Conservation (phyloP, 2,797 vertebrate genomes). For the Spinus olivaceus region DNA sequence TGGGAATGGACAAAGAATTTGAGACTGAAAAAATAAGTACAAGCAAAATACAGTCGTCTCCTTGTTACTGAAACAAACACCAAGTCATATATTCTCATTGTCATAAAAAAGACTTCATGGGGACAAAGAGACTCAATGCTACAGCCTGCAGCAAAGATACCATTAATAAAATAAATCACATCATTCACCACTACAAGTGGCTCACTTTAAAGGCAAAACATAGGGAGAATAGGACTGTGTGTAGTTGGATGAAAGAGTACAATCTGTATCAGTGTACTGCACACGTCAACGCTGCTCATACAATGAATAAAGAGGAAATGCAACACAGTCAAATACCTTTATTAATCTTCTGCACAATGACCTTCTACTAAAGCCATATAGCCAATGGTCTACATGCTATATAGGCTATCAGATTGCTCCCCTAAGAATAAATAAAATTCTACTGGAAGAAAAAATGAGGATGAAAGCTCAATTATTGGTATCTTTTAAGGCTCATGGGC, state of each 20-base stretch:
- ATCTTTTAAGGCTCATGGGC: not conserved
- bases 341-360: slow-evolving; percentile 48
- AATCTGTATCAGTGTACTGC: slow-evolving; percentile 63
- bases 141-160: slow-evolving; percentile 52
- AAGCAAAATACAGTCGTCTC: slow-evolving; percentile 8
- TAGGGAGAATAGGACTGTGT: slow-evolving; percentile 60
- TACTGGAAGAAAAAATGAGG: not conserved
- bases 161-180: slow-evolving; percentile 62
- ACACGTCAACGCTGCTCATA: slow-evolving; percentile 23
- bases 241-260: slow-evolving; percentile 59
- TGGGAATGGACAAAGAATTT: not conserved
- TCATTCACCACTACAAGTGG: slow-evolving; percentile 48
- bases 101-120: slow-evolving; percentile 22
- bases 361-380: not conserved
- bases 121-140: slow-evolving; percentile 35
- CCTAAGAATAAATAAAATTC: slow-evolving; percentile 5
- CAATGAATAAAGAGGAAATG: slow-evolving; percentile 66
- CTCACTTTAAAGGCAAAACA: slow-evolving; percentile 47
- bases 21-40: not conserved
- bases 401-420: not conserved
- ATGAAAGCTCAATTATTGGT: not conserved
- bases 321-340: slow-evolving; percentile 45
- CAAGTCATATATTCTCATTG: slow-evolving; percentile 42
- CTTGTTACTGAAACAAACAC: slow-evolving; percentile 39
- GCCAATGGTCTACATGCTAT: not conserved